These are phyloP conservation scores for Caloenas nicobarica DNA, from an alignment of 2,113 vertebrate species.

Conservation along the genomic window DNA sequence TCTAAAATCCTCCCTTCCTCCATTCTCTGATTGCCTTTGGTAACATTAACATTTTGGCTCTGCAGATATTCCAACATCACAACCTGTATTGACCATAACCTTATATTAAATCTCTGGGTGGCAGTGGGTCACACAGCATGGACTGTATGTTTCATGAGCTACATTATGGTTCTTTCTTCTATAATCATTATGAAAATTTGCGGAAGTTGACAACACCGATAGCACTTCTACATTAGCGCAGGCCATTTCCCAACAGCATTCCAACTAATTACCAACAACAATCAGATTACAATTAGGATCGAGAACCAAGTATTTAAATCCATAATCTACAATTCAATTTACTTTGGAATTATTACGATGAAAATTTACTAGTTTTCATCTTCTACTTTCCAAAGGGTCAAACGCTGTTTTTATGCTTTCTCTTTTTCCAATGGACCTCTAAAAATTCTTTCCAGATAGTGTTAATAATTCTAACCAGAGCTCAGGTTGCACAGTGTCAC, in stretches of 20 bases:
- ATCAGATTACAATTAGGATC: not conserved
- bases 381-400: not conserved
- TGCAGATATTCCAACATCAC: not conserved
- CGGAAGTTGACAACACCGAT: not conserved
- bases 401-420: not conserved
- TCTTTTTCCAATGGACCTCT: not conserved
- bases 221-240: not conserved
- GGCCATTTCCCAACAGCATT: not conserved
- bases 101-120: not conserved
- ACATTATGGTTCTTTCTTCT: not conserved
- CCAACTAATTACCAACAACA: not conserved
- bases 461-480: not conserved
- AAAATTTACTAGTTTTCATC: not conserved
- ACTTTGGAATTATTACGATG: not conserved
- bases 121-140: not conserved
- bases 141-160: not conserved
- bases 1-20: not conserved
- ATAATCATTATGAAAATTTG: not conserved
- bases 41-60: not conserved
- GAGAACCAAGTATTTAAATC: not conserved
- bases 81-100: not conserved
- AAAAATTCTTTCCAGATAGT: not conserved
- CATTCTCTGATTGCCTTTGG: not conserved
- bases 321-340: not conserved
- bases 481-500: not conserved